Evolutionary conservation across 2,888 invertebrate species (phyloP), one percentile per base, ranked within the genome.

Genomic region (Diachrysia chrysitis): DNA sequence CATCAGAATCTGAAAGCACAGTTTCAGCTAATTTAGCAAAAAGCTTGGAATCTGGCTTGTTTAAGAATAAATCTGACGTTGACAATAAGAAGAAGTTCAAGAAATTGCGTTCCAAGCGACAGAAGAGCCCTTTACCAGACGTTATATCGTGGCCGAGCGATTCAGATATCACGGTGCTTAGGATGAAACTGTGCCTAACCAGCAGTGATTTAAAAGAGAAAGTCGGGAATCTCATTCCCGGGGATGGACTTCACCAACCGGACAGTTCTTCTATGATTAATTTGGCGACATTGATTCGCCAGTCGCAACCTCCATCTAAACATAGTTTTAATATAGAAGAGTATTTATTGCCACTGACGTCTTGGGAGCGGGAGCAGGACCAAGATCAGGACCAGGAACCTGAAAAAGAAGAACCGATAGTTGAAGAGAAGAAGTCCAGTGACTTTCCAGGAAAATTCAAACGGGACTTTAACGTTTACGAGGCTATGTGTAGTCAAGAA

Each of bases 181-280:
- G 96, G 80, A 95, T 96, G 87, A 95, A 96, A 81, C 85, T 88
- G 65, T 90, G 78, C 76, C 82, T 87, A 78, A 87, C 86, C n/a
- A 85, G 83, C 7, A 89, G 83, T 63, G 92, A 92, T 66, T 83
- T 94, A 66, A 95, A 95, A 84, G 92, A 95, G 66, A 93, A 93
- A 81, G 87, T 93, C 3, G 94, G 92, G 53, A 91, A 90, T 64
- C 87, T 92, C 1, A 89, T 95, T 61, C 95, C 95, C 1, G 96
- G 96, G 0, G 96, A 96, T 76, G 96, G 96, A 16, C 92, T 95
- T 1, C 96, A 96, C 81, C 93, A 95, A 64, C 95, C 94, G 0
- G 95, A 96, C 73, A 96, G 95, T 71, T 96, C 95, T 0, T 96
- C 96, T 0, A 93, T 96, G 92, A 92, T 96, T 0, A 96, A 96